phyloP scores from a whole-genome alignment of 1,140 invertebrate genomes.

The Apocrypta bakeri region DNA sequence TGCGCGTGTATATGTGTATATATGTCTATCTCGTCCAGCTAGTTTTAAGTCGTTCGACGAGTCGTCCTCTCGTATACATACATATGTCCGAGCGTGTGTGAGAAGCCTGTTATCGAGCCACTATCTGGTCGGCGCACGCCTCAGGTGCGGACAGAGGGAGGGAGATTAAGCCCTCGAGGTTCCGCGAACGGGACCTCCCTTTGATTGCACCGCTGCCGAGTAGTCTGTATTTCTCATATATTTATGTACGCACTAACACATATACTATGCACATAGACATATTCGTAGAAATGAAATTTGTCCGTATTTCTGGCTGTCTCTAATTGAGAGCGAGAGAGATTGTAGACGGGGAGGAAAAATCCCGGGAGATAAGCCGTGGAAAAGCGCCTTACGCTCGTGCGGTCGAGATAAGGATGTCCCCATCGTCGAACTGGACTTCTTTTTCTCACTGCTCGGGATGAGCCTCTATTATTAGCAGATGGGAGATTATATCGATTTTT shows the following conservation, averaged over 20 bases:
- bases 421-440: neutral
- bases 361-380: neutral
- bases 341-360: neutral
- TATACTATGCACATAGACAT: too few relatives aligned
- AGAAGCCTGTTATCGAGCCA: slow-evolving; percentile 31
- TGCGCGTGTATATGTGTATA: neutral
- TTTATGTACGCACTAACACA: too few relatives aligned
- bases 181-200: slow-evolving; percentile 45
- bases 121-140: slow-evolving; percentile 37
- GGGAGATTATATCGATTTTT: slow-evolving; percentile 73
- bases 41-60: slow-evolving; percentile 48
- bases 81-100: slow-evolving; percentile 27
- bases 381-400: slow-evolving; percentile 17
- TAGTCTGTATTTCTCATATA: neutral
- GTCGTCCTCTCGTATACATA: slow-evolving; percentile 26
- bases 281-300: neutral
- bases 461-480: slow-evolving; percentile 73
- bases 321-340: neutral
- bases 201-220: slow-evolving; percentile 17
- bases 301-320: neutral
- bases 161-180: slow-evolving; percentile 49
- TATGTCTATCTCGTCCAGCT: slow-evolving; percentile 30
- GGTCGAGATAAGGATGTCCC: slow-evolving; percentile 35
- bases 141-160: slow-evolving; percentile 26
- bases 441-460: slow-evolving; percentile 51